Conservation (phyloP, 92 coral and sea anemone species). For the Hydrozoanthus gracilis region DNA sequence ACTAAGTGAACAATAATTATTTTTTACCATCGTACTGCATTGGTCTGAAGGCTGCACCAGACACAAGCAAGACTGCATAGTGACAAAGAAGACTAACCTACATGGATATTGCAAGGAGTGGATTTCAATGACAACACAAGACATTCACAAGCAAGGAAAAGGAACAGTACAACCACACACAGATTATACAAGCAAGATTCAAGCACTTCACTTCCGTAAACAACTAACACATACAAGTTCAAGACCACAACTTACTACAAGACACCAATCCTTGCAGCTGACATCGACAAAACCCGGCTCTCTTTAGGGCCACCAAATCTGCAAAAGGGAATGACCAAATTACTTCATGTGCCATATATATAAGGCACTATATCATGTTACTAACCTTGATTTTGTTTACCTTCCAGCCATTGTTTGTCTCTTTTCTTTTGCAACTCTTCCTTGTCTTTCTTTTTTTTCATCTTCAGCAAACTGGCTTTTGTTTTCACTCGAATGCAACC, state of each 20-base stretch:
- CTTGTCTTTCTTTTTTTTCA: background rate
- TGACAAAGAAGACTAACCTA: background rate
- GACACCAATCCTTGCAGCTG: background rate
- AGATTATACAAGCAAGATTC: background rate
- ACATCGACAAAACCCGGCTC: slow-evolving; percentile 71
- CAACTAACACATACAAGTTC: background rate
- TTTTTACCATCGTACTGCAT: background rate
- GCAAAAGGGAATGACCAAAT: slow-evolving; percentile 79
- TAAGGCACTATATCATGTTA: slow-evolving; percentile 23
- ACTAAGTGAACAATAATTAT: too few relatives aligned
- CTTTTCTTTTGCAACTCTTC: background rate
- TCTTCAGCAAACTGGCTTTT: background rate
- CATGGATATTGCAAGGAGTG: background rate
- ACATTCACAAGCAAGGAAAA: background rate
- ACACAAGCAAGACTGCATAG: background rate
- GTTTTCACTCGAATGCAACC: background rate
- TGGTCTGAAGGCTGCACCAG: background rate
- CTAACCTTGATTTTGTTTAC: slow-evolving; percentile 43
- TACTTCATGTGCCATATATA: background rate
- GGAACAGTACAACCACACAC: background rate
- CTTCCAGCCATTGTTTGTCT: background rate
- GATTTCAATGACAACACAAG: background rate
- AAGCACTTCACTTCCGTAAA: background rate
- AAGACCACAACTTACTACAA: too few relatives aligned
- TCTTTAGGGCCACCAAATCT: slow-evolving; percentile 95